Conservation (phyloP, 2,888 invertebrate species). For the Nomada goodeniana region DNA sequence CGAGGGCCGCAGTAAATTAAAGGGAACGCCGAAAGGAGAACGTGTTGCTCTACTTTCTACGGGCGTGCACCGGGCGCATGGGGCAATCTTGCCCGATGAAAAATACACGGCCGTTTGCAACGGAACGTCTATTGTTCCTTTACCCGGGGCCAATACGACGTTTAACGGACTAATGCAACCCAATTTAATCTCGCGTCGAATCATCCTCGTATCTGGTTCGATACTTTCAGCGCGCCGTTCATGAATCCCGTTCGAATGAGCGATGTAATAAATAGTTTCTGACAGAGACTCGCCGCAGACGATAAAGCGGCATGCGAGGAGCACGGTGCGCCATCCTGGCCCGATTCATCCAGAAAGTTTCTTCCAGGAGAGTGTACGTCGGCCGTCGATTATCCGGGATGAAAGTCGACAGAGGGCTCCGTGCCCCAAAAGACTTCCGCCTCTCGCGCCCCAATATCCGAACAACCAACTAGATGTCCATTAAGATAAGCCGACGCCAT, state of each 20-base stretch:
- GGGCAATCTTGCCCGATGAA: slow-evolving; percentile 23
- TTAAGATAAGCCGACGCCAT: slow-evolving; percentile 76
- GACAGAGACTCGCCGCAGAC: background rate
- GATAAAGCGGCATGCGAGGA: slow-evolving; percentile 25
- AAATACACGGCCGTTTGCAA: slow-evolving; percentile 4
- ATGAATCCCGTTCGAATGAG: background rate
- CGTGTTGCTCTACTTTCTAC: slow-evolving; percentile 18
- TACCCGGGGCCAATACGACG: background rate
- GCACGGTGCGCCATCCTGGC: slow-evolving; percentile 15
- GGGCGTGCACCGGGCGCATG: background rate
- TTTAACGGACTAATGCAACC: slow-evolving; percentile 12
- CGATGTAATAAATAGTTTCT: background rate
- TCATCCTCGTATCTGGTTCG: too few relatives aligned
- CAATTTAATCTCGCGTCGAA: too few relatives aligned
- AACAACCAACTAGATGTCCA: slow-evolving; percentile 75
- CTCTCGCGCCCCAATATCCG: slow-evolving; percentile 44
- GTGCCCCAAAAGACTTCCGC: slow-evolving; percentile 32
- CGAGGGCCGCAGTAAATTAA: slow-evolving; percentile 38
- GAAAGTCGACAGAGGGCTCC: slow-evolving; percentile 33
- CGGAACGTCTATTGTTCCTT: slow-evolving; percentile 16
- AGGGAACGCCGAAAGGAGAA: slow-evolving; percentile 5
- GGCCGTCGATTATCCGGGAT: slow-evolving; percentile 38
- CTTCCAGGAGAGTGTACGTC: slow-evolving; percentile 5
- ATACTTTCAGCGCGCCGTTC: too few relatives aligned
- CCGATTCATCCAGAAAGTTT: slow-evolving; percentile 2